These are phyloP conservation scores for Hyles vespertilio DNA, from an alignment of 1,140 invertebrate species.

Conservation along the genomic window DNA sequence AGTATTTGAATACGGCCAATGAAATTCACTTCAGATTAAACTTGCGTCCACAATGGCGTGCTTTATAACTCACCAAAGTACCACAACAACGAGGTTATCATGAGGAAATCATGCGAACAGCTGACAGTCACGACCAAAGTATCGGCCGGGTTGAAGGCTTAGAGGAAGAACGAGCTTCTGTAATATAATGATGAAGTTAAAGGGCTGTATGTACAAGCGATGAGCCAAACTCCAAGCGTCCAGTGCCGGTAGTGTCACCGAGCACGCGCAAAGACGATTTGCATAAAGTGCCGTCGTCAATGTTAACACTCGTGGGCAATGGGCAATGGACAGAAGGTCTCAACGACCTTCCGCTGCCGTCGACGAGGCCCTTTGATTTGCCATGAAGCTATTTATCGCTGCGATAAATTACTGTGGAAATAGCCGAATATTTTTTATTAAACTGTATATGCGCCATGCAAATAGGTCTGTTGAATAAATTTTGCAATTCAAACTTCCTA, in stretches of 20 bases:
- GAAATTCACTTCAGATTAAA: slow-evolving; percentile 10
- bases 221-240: slow-evolving; percentile 1
- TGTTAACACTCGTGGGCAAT: slow-evolving; percentile 45
- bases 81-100: slow-evolving; percentile 7
- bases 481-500: slow-evolving; percentile 17
- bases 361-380: slow-evolving; percentile 61
- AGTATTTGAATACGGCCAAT: slow-evolving; percentile 15
- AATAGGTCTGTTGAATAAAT: slow-evolving; percentile 17
- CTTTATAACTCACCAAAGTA: slow-evolving; percentile 6
- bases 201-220: not conserved
- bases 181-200: slow-evolving; percentile 18
- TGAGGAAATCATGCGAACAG: slow-evolving; percentile 33
- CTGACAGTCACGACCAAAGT: slow-evolving; percentile 27
- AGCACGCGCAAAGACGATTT: slow-evolving; percentile 46
- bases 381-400: slow-evolving; percentile 34
- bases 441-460: slow-evolving; percentile 4
- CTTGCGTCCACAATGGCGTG: slow-evolving; percentile 6
- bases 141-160: slow-evolving; percentile 30
- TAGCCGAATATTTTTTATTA: slow-evolving; percentile 10
- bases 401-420: slow-evolving; percentile 19
- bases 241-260: slow-evolving; percentile 20
- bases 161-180: slow-evolving; percentile 14
- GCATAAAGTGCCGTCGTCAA: slow-evolving; percentile 57
- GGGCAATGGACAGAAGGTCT: slow-evolving; percentile 47
- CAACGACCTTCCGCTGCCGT: slow-evolving; percentile 41